Base-by-base conservation (phyloP, 2,797 vertebrate species). In the Columba guinea region DNA sequence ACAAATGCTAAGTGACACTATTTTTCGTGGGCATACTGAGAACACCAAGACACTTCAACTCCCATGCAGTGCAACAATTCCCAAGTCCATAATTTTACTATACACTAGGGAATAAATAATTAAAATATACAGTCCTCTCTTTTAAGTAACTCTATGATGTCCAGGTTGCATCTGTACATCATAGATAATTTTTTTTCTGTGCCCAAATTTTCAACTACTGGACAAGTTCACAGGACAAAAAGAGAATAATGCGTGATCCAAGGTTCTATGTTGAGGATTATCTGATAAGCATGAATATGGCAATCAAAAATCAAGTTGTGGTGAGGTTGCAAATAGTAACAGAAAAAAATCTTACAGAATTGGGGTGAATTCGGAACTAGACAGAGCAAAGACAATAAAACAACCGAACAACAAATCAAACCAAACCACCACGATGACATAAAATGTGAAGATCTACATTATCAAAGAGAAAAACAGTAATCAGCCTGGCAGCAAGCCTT, bases 81-180 rank as follows among this genome's bases (percentile, higher is more conserved):
- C 10, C 0, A 1, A 10, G 17, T 44, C 17, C 11, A 35, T 9
- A 6, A 19, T 59, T 77, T 58, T n/a, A 37, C 9, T 34, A 41
- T n/a, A 74, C 52, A 11, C 7, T 39, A 44, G 11, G 7, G 6
- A 41, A 46, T 21, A 64, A 79, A 56, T 30, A 64, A 56, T 56
- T 53, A 70, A 52, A 53, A 84, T 51, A 74, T 28, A 8, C 9
- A 39, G 15, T 32, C 11, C 9, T 52, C 13, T 67, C 32, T 65
- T 53, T 65, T 34, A 76, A 23, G 13, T n/a, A 76, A 48, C 19
- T 70, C 35, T 56, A 23, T 6, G 35, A 26, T 17, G 11, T 51
- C 39, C n/a, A 52, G 5, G 17, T 24, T 51, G 6, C 7, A 35
- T 23, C 53, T 28, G 22, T 52, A 21, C 24, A 11, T 17, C 7